These are phyloP conservation scores for Yponomeuta evonymella DNA, from an alignment of 2,888 invertebrate species.

Conservation along the genomic window DNA sequence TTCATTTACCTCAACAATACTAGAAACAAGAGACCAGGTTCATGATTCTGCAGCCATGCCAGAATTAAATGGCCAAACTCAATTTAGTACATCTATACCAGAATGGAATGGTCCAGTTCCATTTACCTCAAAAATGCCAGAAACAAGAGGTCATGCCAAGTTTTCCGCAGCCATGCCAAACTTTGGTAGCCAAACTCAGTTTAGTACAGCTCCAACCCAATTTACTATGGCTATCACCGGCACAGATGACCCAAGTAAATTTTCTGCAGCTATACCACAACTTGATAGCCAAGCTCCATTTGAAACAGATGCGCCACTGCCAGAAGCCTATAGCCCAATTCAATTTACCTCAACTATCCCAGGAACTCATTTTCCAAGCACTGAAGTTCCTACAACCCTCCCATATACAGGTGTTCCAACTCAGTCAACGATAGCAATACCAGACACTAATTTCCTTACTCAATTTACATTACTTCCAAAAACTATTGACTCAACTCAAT, in stretches of 20 bases:
- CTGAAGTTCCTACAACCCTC: not conserved
- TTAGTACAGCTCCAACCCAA: not conserved
- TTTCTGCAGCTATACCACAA: too few relatives aligned
- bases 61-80: not conserved
- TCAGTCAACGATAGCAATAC: not conserved
- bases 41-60: not conserved
- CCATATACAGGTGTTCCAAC: not conserved
- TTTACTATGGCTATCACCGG: too few relatives aligned
- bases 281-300: not conserved
- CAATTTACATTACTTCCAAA: not conserved
- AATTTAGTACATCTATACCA: not conserved
- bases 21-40: not conserved
- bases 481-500: not conserved
- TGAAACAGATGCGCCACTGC: not conserved
- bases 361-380: not conserved
- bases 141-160: not conserved
- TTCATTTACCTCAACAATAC: not conserved
- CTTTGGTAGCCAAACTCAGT: not conserved
- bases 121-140: not conserved
- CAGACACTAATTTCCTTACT: not conserved
- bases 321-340: not conserved
- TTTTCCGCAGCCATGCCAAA: not conserved
- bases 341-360: not conserved
- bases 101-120: too few relatives aligned
- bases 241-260: too few relatives aligned